These are phyloP conservation scores for Capreolus pygargus DNA, from an alignment of 2,113 vertebrate genomes.

Conservation along the genomic window DNA sequence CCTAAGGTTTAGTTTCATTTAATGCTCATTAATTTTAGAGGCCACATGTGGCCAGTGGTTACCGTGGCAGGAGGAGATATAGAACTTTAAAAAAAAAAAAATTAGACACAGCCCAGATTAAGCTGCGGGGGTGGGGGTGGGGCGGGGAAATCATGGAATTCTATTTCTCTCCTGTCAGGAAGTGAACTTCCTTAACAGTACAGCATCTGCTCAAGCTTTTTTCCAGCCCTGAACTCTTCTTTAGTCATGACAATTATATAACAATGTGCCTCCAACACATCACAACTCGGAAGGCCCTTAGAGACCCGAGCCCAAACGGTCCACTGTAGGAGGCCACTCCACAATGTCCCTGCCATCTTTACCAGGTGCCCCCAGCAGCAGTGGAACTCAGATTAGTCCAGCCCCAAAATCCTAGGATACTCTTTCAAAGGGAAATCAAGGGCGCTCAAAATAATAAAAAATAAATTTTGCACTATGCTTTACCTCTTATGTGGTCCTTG, in stretches of 20 bases:
- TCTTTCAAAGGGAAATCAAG: not conserved
- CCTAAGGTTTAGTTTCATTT: not conserved
- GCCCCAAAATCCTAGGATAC: not conserved
- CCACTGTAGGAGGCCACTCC: not conserved
- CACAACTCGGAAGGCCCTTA: not conserved
- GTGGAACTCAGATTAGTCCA: not conserved
- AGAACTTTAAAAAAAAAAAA: not conserved
- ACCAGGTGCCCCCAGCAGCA: not conserved
- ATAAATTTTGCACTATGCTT: not conserved
- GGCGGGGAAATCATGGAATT: not conserved
- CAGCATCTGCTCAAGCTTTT: conserved; percentile 66
- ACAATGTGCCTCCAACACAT: not conserved
- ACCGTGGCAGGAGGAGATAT: not conserved
- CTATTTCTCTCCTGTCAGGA: not conserved
- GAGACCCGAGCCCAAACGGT: not conserved
- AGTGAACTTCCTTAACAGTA: not conserved
- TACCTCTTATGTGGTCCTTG: not conserved
- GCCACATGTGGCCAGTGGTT: not conserved
- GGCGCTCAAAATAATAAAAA: not conserved
- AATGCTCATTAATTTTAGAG: not conserved
- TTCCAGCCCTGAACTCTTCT: conserved; percentile 45
- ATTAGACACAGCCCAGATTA: conserved; percentile 27
- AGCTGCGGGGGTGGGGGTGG: not conserved
- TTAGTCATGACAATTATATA: not conserved
- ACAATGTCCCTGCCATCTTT: not conserved